These are phyloP conservation scores for Bugulina stolonifera DNA, from an alignment of 2,888 invertebrate genomes.

Conservation along the genomic window DNA sequence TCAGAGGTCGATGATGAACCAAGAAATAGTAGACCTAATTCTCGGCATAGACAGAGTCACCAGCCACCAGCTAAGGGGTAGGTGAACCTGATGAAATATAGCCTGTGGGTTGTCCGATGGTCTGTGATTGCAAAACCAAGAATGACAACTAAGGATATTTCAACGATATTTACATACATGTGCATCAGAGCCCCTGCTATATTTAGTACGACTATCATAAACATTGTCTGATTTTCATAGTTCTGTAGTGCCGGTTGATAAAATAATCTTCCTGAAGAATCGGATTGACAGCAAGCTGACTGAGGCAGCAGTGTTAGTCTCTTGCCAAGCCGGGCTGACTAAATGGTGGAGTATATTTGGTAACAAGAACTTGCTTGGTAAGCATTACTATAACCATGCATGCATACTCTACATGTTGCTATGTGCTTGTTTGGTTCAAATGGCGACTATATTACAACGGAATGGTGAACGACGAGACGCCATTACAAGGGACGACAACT, in stretches of 20 bases:
- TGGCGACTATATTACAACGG: too few relatives aligned
- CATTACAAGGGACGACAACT: too few relatives aligned
- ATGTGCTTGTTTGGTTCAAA: too few relatives aligned
- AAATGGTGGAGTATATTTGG: conserved; percentile 49
- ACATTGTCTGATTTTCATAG: too few relatives aligned
- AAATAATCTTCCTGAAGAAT: conserved; percentile 43
- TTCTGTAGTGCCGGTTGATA: conserved; percentile 46
- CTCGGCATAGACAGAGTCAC: conserved; percentile 39
- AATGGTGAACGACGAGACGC: too few relatives aligned
- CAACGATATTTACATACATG: not conserved
- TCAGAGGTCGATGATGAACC: not conserved
- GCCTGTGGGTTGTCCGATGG: not conserved
- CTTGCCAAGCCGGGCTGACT: conserved; percentile 50
- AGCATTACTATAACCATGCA: conserved; percentile 25
- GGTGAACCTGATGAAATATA: conserved; percentile 25
- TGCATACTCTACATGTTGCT: too few relatives aligned
- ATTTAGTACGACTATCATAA: too few relatives aligned
- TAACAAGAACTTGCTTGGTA: conserved; percentile 41
- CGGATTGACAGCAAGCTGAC: conserved; percentile 37
- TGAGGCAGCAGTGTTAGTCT: conserved; percentile 45
- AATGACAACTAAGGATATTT: not conserved
- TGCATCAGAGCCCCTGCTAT: too few relatives aligned
- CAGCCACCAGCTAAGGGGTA: conserved; percentile 44
- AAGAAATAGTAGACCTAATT: conserved; percentile 40
- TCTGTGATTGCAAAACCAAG: not conserved